Evolutionary conservation across 2,113 vertebrate genomes (phyloP).

Genomic region (Cavia porcellus): DNA sequence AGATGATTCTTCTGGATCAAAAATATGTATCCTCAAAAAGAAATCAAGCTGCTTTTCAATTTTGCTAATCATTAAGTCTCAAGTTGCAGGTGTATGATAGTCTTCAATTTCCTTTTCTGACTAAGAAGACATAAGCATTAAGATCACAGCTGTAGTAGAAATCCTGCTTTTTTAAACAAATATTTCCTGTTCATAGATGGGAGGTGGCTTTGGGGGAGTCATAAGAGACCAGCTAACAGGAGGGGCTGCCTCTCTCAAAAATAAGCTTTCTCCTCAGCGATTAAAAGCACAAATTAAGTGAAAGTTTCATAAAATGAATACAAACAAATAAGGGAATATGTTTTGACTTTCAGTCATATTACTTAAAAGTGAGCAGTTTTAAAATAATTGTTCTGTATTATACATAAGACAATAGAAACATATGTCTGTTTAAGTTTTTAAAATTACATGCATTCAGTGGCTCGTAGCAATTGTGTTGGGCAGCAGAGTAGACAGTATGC

Average conservation of each 20-base stretch:
- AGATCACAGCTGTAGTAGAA: neutral
- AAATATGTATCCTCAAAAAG: conserved; percentile 29
- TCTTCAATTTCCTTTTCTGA: conserved; percentile 18
- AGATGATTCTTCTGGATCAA: neutral
- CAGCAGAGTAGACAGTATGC: neutral
- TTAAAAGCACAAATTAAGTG: conserved; percentile 26
- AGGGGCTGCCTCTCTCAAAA: neutral
- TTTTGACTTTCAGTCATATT: neutral
- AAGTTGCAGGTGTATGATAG: neutral
- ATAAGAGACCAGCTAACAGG: neutral
- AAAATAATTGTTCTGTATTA: neutral
- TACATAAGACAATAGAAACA: neutral
- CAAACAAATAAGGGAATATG: neutral
- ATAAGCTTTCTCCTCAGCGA: neutral
- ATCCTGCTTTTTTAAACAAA: neutral
- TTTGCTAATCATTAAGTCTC: neutral
- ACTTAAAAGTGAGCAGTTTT: neutral
- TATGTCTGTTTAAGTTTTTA: neutral
- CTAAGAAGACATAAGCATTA: neutral
- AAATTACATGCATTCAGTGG: neutral
- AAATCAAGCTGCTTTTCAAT: neutral
- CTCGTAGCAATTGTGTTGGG: neutral
- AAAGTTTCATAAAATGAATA: neutral
- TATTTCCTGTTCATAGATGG: neutral
- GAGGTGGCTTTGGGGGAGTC: neutral